Evolutionary conservation across 2,888 invertebrate species (phyloP).

Genomic region (Geophilus truncorum): DNA sequence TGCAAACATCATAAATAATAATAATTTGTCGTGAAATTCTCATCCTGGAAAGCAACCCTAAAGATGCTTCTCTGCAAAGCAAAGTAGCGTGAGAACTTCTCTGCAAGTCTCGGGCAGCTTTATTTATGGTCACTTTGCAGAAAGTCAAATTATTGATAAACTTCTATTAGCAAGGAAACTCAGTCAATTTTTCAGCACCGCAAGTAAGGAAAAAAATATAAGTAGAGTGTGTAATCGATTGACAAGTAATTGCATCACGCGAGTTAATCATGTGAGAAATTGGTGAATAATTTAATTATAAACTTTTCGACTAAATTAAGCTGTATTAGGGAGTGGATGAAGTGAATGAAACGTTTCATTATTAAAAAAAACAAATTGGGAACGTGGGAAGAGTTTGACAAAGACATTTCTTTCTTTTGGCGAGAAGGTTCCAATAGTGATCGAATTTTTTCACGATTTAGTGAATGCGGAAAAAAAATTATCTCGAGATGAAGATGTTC

Average conservation of each 20-base stretch:
- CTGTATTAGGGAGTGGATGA: not conserved
- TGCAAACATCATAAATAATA: too few species aligned
- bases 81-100: too few species aligned
- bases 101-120: not conserved
- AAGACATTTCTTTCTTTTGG: too few species aligned
- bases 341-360: not conserved
- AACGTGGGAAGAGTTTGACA: not conserved
- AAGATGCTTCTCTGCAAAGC: too few species aligned
- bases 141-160: not conserved
- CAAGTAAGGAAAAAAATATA: not conserved
- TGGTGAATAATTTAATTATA: conserved; percentile 7
- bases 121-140: not conserved
- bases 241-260: not conserved
- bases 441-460: not conserved
- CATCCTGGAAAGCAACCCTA: too few species aligned
- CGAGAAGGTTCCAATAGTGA: not conserved
- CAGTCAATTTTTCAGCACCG: not conserved
- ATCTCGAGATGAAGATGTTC: conserved; percentile 5
- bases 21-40: too few species aligned
- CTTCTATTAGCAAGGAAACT: not conserved
- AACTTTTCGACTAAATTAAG: conserved; percentile 5
- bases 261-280: conserved; percentile 17
- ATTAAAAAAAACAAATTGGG: not conserved
- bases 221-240: not conserved
- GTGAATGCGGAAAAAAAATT: not conserved